phyloP scores from a whole-genome alignment of 1,140 invertebrate genomes.

The Lordiphosa mommai region DNA sequence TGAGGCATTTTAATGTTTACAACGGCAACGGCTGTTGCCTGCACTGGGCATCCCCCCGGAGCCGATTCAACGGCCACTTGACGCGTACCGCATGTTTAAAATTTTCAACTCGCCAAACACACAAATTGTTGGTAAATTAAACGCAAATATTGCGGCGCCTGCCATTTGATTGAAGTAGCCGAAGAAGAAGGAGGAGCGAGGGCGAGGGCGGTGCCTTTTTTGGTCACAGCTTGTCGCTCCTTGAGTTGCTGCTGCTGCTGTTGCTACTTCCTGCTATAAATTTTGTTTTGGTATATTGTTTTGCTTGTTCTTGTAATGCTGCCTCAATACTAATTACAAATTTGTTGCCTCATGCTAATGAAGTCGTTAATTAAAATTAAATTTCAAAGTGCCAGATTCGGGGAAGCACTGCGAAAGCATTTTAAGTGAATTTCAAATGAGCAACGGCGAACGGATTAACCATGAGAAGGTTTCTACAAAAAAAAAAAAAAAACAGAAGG shows the following conservation, averaged over 20 bases:
- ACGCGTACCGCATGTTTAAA: constrained; percentile 49
- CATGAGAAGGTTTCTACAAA: too few species aligned
- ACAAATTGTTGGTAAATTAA: constrained; percentile 56
- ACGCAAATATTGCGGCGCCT: constrained; percentile 52
- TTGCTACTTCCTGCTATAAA: constrained; percentile 1
- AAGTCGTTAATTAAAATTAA: constrained; percentile 19
- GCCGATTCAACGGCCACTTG: constrained; percentile 41
- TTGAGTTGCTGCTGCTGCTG: constrained; percentile 22
- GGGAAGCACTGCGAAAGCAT: too few species aligned
- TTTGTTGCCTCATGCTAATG: constrained; percentile 19
- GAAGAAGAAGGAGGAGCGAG: background rate
- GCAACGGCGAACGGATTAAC: background rate
- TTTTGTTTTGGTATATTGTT: background rate
- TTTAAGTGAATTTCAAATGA: too few species aligned
- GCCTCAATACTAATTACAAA: constrained; percentile 37
- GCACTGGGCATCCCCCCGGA: background rate
- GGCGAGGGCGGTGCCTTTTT: constrained; percentile 3
- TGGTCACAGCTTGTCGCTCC: constrained; percentile 35
- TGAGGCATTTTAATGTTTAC: constrained; percentile 13
- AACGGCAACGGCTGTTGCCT: constrained; percentile 5
- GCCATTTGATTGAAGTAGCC: constrained; percentile 46
- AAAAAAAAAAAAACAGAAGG: too few species aligned
- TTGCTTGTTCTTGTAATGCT: constrained; percentile 1
- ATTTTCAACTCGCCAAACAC: constrained; percentile 46
- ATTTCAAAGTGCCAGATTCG: constrained; percentile 5